Evolutionary conservation across 2,888 invertebrate species (phyloP), one percentile per base, ranked within the genome.

Genomic region (Dioctria rufipes): DNA sequence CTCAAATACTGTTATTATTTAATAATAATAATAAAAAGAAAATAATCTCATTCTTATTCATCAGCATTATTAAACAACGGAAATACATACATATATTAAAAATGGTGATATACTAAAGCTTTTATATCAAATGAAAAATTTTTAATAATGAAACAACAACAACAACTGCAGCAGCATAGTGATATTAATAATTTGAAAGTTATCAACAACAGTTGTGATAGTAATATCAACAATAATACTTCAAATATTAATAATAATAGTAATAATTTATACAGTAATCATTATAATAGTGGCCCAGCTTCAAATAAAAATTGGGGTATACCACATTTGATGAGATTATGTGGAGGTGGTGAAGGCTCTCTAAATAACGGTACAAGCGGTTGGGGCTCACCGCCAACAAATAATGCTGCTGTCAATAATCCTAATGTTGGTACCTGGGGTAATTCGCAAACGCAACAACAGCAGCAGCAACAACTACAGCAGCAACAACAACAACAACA

Each of bases 271-370:
- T 39, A 39, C 11, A 71, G 42, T 49, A 80, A 60, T 42, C 69
- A 71, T 42, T 63, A 58, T 58, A 37, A 25, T 43, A 11, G 46
- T 61, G 71, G 80, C 9, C 58, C 79, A 43, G 79, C 79, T 5
- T 13, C 67, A 25, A 79, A 79, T 60, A 60, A 67, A 54, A 60
- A 49, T 63, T 81, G 81, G 81, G 78, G 78, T 13, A 78, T 80
- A 66, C 77, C 80, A 78, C 69, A 81, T 60, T 61, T 71, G 46
- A 65, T 69, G 69, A 91, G 94, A 83, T 91, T 95, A 82, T 90
- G 92, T 83, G 95, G 95, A 80, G 95, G 95, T 75, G 95, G 95
- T 81, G 95, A 95, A 89, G 95, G 93, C 89, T 94, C 95, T 65
- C 91, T 95, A 86, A 95, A 94, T 87, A 93, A 93, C 82, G 91